These are phyloP conservation scores for Ariopsis seemanni DNA, from an alignment of 2,113 vertebrate species.

Conservation along the genomic window DNA sequence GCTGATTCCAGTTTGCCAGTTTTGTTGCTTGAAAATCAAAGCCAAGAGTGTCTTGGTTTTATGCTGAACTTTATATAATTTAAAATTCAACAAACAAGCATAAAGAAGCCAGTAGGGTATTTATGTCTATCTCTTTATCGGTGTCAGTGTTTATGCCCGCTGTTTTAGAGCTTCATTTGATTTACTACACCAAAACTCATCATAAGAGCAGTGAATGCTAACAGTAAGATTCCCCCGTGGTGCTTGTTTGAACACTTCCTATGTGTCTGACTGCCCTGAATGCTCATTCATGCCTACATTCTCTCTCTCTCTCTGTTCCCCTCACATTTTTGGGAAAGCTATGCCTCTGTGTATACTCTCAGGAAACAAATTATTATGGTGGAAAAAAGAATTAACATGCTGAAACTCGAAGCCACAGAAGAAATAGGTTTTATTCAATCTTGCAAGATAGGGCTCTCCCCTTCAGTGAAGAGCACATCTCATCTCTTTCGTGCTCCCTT, in stretches of 20 bases:
- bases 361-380: not conserved
- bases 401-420: too few species aligned
- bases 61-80: constrained; percentile 24
- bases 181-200: constrained; percentile 45
- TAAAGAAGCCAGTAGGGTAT: constrained; percentile 30
- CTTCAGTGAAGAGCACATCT: too few species aligned
- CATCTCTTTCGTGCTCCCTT: too few species aligned
- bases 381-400: too few species aligned
- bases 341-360: constrained; percentile 15
- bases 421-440: too few species aligned
- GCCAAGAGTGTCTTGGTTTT: constrained; percentile 21
- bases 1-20: constrained; percentile 5
- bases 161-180: constrained; percentile 29
- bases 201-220: constrained; percentile 38
- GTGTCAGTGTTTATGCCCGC: constrained; percentile 18
- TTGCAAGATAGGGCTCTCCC: too few species aligned
- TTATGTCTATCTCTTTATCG: constrained; percentile 23
- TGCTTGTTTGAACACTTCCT: constrained; percentile 51
- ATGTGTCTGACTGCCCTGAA: constrained; percentile 26
- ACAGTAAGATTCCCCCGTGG: constrained; percentile 29
- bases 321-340: not conserved
- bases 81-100: constrained; percentile 36
- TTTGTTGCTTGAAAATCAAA: not conserved
- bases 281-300: constrained; percentile 48
- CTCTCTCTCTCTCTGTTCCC: not conserved